Percentiles rank a stretch among this genome's conserved stretches.
These are phyloP conservation scores for Tetranychus piercei DNA, from an alignment of 2,888 invertebrate species.

Conservation along the genomic window DNA sequence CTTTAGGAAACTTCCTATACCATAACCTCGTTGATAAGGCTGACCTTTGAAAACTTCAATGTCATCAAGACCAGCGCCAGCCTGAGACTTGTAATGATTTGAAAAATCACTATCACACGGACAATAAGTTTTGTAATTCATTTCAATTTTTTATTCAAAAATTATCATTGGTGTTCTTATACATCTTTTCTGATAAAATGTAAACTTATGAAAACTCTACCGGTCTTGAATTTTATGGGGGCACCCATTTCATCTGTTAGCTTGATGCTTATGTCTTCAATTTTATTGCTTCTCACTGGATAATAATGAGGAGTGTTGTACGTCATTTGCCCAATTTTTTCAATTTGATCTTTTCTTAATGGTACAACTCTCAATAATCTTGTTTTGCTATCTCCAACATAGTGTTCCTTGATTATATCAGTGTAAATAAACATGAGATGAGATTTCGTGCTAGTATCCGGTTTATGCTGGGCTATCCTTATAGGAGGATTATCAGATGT, in stretches of 20 bases:
- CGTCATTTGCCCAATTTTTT: not conserved
- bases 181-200: not conserved
- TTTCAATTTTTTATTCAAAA: not conserved
- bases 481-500: too few species aligned
- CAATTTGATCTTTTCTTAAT: not conserved
- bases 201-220: not conserved
- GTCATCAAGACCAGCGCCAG: not conserved
- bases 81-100: constrained; percentile 5
- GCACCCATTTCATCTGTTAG: not conserved
- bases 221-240: not conserved
- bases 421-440: constrained; percentile 7
- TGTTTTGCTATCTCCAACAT: not conserved
- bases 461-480: not conserved
- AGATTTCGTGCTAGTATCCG: not conserved
- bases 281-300: not conserved
- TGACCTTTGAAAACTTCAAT: constrained; percentile 9
- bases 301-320: not conserved
- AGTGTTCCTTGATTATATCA: not conserved
- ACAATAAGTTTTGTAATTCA: not conserved
- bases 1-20: not conserved
- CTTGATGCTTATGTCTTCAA: not conserved
- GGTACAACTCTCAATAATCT: constrained; percentile 9
- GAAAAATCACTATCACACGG: not conserved
- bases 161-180: not conserved
- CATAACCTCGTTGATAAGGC: constrained; percentile 12